Percentiles rank a stretch among this genome's conserved stretches.
Evolutionary conservation across 2,113 vertebrate species (phyloP).

Genomic region (Leptobrachium ailaonicum): DNA sequence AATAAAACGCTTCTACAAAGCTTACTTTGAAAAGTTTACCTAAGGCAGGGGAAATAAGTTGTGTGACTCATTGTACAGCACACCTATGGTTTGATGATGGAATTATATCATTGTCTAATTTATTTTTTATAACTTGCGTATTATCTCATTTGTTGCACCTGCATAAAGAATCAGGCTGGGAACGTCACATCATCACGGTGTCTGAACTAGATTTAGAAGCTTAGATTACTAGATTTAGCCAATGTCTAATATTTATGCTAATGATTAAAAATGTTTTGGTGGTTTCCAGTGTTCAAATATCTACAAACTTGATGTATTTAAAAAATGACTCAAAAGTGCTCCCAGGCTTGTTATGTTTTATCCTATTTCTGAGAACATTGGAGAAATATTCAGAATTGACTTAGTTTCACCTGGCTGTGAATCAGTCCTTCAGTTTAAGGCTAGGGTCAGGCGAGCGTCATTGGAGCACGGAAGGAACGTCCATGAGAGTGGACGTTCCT

Average conservation of each 20-base stretch:
- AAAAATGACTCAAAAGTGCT: too few species aligned
- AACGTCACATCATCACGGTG: neutral
- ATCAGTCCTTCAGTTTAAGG: too few species aligned
- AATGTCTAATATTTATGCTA: neutral
- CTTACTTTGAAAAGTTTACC: neutral
- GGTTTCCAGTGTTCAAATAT: neutral
- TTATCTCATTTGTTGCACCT: conserved; percentile 1
- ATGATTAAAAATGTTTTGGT: neutral
- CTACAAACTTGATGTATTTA: too few species aligned
- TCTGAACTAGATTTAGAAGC: neutral
- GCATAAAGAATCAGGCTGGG: neutral
- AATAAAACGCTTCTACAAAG: neutral
- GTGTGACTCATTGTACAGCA: conserved; percentile 15
- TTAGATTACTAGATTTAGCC: neutral
- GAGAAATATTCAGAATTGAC: too few species aligned
- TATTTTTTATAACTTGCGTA: neutral
- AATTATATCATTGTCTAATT: neutral
- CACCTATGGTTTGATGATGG: conserved; percentile 14
- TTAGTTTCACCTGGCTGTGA: too few species aligned
- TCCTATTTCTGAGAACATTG: too few species aligned
- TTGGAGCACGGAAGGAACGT: too few species aligned
- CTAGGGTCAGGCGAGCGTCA: too few species aligned
- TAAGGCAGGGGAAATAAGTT: conserved; percentile 11
- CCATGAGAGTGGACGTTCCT: too few species aligned
- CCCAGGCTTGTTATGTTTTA: too few species aligned